Base-by-base conservation (phyloP, 1,140 invertebrate genomes). In the Triops cancriformis region DNA sequence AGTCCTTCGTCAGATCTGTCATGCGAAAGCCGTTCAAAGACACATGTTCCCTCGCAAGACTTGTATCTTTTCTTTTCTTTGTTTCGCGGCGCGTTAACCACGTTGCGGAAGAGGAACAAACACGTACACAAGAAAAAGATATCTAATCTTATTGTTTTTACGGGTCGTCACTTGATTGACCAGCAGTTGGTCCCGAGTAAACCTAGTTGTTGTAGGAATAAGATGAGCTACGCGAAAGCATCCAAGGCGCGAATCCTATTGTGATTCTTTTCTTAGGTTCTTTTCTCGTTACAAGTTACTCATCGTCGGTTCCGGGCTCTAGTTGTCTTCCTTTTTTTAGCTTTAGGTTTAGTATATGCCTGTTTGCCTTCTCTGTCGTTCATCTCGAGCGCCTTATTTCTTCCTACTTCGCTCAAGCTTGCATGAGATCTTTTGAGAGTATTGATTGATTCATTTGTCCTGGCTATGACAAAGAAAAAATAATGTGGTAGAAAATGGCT, bases 1-100 rank as follows among this genome's bases (percentile, higher is more conserved):
- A 64, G 10, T 64, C 51, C 10, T 2, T 6, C 51, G 51, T 64
- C 51, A 23, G 9, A 64, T 64, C 51, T 64, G 51, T 64, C n/a
- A 64, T 23, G 51, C 51, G n/a, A 64, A 64, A 64, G 51, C 14
- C 51, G 51, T 64, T 64, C 51, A 64, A 64, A 64, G 51, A 64
- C 51, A 64, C 23, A 23, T 64, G 51, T 64, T 64, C 18, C 51
- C 23, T 23, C 23, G 23, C 51, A 64, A 64, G 51, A 64, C 51
- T 64, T 1, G n/a, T 23, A 18, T n/a, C 51, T 64, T 23, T 18
- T 64, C 23, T 18, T 64, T 64, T 64, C 51, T 14, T 10, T 3
- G 10, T 14, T 64, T 64, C 45, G 9, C 23, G 51, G 51, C 31
- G 14, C 51, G 51, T 64, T 64, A 64, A 64, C 51, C 51, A 64